A percentile compares a stretch with the other conserved stretches of the same genome.
These are phyloP conservation scores for Peribatodes rhomboidaria DNA, from an alignment of 2,888 invertebrate genomes.

Conservation along the genomic window DNA sequence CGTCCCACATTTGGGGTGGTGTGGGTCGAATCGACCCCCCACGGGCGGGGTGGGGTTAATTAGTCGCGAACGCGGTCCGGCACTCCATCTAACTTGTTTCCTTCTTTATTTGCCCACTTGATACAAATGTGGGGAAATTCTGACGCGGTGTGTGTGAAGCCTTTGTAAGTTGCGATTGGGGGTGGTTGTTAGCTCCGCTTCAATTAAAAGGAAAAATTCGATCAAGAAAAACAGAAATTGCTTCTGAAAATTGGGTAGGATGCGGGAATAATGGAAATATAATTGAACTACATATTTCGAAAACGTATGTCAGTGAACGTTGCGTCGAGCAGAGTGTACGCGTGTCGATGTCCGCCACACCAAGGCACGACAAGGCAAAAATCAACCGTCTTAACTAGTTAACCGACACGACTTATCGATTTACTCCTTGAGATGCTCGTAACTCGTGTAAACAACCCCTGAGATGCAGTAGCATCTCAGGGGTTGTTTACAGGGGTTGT, in stretches of 20 bases:
- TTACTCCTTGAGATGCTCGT: too few relatives aligned
- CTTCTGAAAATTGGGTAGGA: neutral
- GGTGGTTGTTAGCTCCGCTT: constrained; percentile 7
- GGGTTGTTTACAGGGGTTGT: too few relatives aligned
- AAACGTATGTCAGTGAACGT: too few relatives aligned
- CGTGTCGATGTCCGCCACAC: too few relatives aligned
- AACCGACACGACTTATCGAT: too few relatives aligned
- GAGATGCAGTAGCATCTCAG: too few relatives aligned
- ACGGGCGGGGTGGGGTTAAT: constrained; percentile 72
- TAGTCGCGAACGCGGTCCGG: constrained; percentile 84
- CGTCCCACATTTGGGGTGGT: constrained; percentile 50
- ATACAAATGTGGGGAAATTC: constrained; percentile 78
- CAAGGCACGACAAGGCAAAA: too few relatives aligned
- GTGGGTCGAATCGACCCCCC: constrained; percentile 45
- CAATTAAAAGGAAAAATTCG: constrained; percentile 22
- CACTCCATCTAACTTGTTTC: constrained; percentile 84
- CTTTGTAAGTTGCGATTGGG: constrained; percentile 29
- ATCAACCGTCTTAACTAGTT: too few relatives aligned
- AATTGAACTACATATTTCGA: too few relatives aligned
- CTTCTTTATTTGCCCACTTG: constrained; percentile 85
- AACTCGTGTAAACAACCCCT: too few relatives aligned
- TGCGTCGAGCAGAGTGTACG: too few relatives aligned
- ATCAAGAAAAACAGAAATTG: neutral
- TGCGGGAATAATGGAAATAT: neutral
- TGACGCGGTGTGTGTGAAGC: constrained; percentile 46